Evolutionary conservation across 2,113 vertebrate genomes (phyloP), one percentile per base, ranked within the genome.

Genomic region (Hippolais icterina): DNA sequence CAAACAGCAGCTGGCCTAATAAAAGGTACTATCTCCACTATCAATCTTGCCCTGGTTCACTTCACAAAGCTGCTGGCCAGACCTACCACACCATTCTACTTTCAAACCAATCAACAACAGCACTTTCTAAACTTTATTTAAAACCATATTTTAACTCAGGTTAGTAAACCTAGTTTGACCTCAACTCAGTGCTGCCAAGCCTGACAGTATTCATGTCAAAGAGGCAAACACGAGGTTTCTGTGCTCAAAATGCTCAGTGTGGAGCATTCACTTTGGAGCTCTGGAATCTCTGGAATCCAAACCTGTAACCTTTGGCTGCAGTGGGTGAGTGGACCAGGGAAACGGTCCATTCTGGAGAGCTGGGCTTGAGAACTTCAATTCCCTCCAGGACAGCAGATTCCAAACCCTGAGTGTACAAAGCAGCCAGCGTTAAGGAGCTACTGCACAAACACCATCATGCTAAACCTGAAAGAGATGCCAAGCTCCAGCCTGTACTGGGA

Each of bases 251-350:
- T 83, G 21, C 6, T 79, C 93, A 63, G 29, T 1, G 69, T 10
- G 49, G 15, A 82, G 65, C 6, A 11, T 6, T 81, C 60, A 4
- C 80, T 90, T 13, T 1, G 63, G 68, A 37, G 64, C 31, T 15
- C n/a, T 47, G 94, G 91, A 89, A 95, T 95, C 18, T 15, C 22
- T 11, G 96, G 93, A 94, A 95, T 95, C 91, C 87, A 87, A 96
- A 97, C 91, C 93, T 95, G 94, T 53, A 89, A 93, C 91, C 93
- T 87, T 27, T 25, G 59, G 78, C 81, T 74, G 72, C 83, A 68
- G 69, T 12, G 76, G 76, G 27, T 39, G 80, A 83, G 14, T 11
- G 61, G 89, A 41, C 7, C 87, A 57, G 91, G 96, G 89, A 87
- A 95, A 87, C 61, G 84, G 82, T 57, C 57, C 87, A 33, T 79